phyloP scores from a whole-genome alignment of 2,113 vertebrate genomes.

The Antechinus stuartii region DNA sequence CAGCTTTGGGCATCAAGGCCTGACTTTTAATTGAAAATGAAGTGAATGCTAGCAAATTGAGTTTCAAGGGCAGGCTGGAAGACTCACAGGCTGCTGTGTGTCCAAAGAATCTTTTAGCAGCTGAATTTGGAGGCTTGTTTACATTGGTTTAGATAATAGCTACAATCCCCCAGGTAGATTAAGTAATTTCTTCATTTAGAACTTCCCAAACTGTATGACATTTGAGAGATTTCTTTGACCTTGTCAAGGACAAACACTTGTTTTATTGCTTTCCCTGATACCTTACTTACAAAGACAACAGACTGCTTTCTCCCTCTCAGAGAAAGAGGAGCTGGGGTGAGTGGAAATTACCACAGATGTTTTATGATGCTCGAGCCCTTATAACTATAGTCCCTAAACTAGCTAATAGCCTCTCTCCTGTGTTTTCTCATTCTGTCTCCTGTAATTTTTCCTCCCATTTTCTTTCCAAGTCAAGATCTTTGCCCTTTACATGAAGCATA shows the following conservation, averaged over 20 bases:
- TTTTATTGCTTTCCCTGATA: constrained; percentile 58
- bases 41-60: constrained; percentile 80
- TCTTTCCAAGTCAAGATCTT: constrained; percentile 64
- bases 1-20: constrained; percentile 34
- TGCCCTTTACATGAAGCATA: constrained; percentile 57
- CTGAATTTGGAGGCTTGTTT: constrained; percentile 78
- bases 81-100: constrained; percentile 59
- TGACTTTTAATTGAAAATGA: constrained; percentile 80
- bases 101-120: constrained; percentile 58
- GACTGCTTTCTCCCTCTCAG: constrained; percentile 39
- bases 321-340: constrained; percentile 47
- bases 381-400: constrained; percentile 30
- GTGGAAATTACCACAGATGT: constrained; percentile 19
- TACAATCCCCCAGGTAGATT: constrained; percentile 81
- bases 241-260: constrained; percentile 59
- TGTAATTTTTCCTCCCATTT: constrained; percentile 65
- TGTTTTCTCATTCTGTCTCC: constrained; percentile 48
- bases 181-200: constrained; percentile 84
- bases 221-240: constrained; percentile 77
- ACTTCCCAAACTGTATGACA: constrained; percentile 70
- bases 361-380: constrained; percentile 59
- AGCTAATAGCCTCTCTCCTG: constrained; percentile 67
- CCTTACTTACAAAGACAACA: constrained; percentile 58
- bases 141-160: constrained; percentile 74
- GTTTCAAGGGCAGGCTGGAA: constrained; percentile 83